These are phyloP conservation scores for Heliothis subflexa DNA, from an alignment of 1,140 invertebrate species.

Conservation along the genomic window DNA sequence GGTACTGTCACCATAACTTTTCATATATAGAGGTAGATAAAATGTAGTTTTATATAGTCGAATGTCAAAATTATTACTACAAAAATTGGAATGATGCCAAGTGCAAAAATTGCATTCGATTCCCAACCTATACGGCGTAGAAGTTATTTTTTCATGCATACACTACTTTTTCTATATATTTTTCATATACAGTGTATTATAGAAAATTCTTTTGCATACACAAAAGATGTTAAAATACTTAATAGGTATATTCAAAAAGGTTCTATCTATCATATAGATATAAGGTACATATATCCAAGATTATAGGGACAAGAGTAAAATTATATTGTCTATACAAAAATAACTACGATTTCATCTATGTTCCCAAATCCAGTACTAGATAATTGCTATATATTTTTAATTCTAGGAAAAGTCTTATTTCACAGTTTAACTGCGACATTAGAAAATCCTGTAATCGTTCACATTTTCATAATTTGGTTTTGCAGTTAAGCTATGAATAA, in stretches of 20 bases:
- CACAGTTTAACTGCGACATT: slow-evolving; percentile 44
- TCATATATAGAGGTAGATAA: no score
- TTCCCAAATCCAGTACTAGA: slow-evolving; percentile 64
- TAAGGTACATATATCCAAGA: slow-evolving; percentile 3
- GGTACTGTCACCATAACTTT: neutral
- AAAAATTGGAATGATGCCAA: neutral
- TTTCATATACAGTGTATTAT: neutral
- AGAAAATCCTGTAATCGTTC: slow-evolving; percentile 11
- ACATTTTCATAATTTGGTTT: slow-evolving; percentile 28
- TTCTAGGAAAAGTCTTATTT: slow-evolving; percentile 35
- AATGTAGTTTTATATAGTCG: no score
- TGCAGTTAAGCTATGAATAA: slow-evolving; percentile 42
- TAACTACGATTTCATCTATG: slow-evolving; percentile 64
- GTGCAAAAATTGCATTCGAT: neutral
- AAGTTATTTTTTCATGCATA: neutral
- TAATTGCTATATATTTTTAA: slow-evolving; percentile 44
- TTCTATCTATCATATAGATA: slow-evolving; percentile 32
- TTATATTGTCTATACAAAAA: slow-evolving; percentile 54
- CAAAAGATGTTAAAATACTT: neutral
- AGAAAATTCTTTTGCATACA: slow-evolving; percentile 12
- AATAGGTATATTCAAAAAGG: slow-evolving; percentile 38
- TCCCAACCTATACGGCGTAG: neutral
- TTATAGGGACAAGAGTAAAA: slow-evolving; percentile 7
- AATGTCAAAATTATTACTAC: no score
- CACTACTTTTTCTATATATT: neutral